These are phyloP conservation scores for Parascotia fuliginaria DNA, from an alignment of 2,888 invertebrate genomes.

Conservation along the genomic window DNA sequence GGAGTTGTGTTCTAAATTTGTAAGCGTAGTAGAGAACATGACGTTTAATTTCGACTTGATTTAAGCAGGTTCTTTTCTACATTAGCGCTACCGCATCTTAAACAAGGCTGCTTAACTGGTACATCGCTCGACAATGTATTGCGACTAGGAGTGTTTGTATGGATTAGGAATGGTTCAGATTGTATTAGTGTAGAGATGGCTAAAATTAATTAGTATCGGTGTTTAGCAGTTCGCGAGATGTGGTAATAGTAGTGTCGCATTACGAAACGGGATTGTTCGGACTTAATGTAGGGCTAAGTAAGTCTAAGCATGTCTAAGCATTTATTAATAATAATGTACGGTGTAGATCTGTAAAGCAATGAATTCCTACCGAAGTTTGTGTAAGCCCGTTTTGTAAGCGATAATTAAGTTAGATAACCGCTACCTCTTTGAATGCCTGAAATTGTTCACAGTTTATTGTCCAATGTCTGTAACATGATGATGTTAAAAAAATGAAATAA, in stretches of 20 bases:
- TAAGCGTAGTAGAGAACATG: too few species aligned
- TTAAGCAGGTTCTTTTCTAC: too few species aligned
- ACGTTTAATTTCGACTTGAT: too few species aligned
- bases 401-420: constrained; percentile 67
- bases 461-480: constrained; percentile 69
- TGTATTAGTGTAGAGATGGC: constrained; percentile 47
- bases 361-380: constrained; percentile 7
- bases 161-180: constrained; percentile 45
- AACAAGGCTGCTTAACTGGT: background rate
- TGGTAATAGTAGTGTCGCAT: constrained; percentile 49
- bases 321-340: constrained; percentile 40
- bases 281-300: constrained; percentile 21
- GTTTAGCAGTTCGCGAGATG: constrained; percentile 59
- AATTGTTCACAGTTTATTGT: constrained; percentile 71
- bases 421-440: constrained; percentile 82
- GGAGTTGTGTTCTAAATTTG: too few species aligned
- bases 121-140: constrained; percentile 23
- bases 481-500: constrained; percentile 73
- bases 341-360: constrained; percentile 20
- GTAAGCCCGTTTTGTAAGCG: constrained; percentile 15
- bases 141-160: constrained; percentile 32
- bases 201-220: constrained; percentile 39
- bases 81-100: background rate
- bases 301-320: constrained; percentile 26
- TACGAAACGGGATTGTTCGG: constrained; percentile 26